Evolutionary conservation across 2,113 vertebrate species (phyloP), one percentile per base, ranked within the genome.

Genomic region (Apodemus sylvaticus): DNA sequence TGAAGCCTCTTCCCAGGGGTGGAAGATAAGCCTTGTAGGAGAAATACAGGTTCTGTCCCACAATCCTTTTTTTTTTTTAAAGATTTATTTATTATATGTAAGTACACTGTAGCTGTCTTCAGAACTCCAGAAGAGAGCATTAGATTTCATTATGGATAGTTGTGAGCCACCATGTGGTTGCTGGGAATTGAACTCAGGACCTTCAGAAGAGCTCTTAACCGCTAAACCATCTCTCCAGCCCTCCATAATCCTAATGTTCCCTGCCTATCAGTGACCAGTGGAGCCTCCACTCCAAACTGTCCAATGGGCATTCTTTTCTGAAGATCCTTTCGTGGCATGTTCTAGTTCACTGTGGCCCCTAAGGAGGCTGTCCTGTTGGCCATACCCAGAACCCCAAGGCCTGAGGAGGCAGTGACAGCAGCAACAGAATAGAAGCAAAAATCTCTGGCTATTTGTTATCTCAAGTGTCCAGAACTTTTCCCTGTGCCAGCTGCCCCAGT

Each of bases 291-390:
- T 70, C 89, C 93, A 83, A 31, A 31, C 53, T n/a, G 26, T 74
- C 66, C 73, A 86, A 34, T 7, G 4, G 48, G 36, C 14, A 34
- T 60, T 76, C 22, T 4, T 91, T 71, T 94, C 88, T 64, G 77
- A 83, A 48, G n/a, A 85, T 29, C 26, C 39, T 95, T 93, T 90
- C 51, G 14, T 78, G 78, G 58, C 53, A 78, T 76, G 71, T 48
- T 58, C 36, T 60, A 48, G 60, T 77, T 82, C 48, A 2, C 7
- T 12, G 26, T 81, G 77, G 77, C 60, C 29, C 22, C 11, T 51
- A 20, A 76, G 62, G 53, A 76, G 58, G 68, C 42, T 74, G 88
- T 74, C 42, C 88, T 93, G n/a, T 70, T 76, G 93, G n/a, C 87
- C 74, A 31, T 20, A 79, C 55, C 16, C 79, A 73, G 76, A 45